phyloP scores from a whole-genome alignment of 2,113 vertebrate species.

The Dipodomys spectabilis region DNA sequence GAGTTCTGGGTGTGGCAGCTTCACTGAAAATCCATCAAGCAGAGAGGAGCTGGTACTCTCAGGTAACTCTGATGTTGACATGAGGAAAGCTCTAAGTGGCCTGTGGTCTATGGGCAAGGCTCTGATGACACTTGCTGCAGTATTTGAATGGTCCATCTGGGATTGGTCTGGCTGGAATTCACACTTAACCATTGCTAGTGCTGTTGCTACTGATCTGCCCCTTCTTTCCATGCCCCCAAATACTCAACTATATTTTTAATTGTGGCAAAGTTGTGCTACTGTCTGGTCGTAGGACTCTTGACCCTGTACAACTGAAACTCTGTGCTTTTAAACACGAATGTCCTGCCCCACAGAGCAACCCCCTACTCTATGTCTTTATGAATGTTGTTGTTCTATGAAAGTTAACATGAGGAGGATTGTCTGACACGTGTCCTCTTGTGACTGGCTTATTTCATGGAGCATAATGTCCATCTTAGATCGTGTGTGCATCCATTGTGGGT shows the following conservation, averaged over 20 bases:
- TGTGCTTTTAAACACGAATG: background rate
- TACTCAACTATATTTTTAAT: background rate
- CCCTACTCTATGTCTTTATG: background rate
- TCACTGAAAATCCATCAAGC: background rate
- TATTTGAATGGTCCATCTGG: accelerated
- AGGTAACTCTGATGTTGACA: background rate
- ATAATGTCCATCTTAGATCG: background rate
- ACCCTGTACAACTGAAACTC: background rate
- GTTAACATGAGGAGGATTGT: background rate
- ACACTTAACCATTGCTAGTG: background rate
- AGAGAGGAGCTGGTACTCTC: background rate
- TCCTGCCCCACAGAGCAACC: no score
- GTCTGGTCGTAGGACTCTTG: background rate
- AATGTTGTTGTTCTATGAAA: background rate
- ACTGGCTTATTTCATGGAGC: background rate
- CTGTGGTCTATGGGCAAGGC: no score
- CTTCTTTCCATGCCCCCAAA: background rate
- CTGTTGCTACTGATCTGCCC: background rate
- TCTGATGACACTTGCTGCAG: background rate
- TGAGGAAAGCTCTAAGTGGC: background rate
- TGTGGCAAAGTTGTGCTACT: background rate
- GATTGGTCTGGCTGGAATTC: background rate
- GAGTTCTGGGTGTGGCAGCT: background rate
- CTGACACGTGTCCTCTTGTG: background rate
- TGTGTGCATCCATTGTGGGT: background rate